Conservation (phyloP, 2,888 invertebrate genomes). For the Dione juno region DNA sequence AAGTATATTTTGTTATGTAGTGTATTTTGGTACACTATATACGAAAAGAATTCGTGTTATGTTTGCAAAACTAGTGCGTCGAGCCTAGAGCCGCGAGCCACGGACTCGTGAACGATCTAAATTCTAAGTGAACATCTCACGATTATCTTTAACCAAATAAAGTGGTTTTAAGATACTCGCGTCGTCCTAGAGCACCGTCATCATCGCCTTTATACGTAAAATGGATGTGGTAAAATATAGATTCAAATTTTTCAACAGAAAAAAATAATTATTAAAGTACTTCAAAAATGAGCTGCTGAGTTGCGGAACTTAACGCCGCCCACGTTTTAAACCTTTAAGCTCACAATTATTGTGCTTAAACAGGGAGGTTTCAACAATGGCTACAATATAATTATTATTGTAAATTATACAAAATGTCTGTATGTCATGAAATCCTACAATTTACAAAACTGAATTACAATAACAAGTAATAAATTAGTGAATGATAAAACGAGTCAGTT, state of each 20-base stretch:
- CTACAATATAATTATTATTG: too few species aligned
- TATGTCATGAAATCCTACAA: neutral
- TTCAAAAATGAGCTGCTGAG: neutral
- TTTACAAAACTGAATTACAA: neutral
- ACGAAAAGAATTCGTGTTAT: neutral
- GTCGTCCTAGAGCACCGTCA: neutral
- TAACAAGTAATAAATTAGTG: slow-evolving; percentile 5
- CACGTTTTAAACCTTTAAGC: too few species aligned
- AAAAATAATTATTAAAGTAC: neutral
- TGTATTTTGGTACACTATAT: too few species aligned
- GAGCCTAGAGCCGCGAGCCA: neutral
- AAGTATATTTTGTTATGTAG: too few species aligned
- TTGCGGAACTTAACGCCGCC: neutral
- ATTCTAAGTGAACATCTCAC: slow-evolving; percentile 25
- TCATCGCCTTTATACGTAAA: neutral
- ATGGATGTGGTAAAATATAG: slow-evolving; percentile 19
- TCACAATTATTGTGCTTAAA: neutral
- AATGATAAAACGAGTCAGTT: slow-evolving; percentile 10
- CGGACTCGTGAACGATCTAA: slow-evolving; percentile 4
- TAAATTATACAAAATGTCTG: too few species aligned
- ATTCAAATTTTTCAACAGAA: too few species aligned
- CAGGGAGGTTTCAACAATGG: too few species aligned
- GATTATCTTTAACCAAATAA: slow-evolving; percentile 30
- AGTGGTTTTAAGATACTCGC: slow-evolving; percentile 9
- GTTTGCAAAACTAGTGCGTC: slow-evolving; percentile 18